Percentiles rank a stretch among this genome's conserved stretches.
Conservation (phyloP, 2,113 vertebrate genomes). For the Eudorcas thomsonii region DNA sequence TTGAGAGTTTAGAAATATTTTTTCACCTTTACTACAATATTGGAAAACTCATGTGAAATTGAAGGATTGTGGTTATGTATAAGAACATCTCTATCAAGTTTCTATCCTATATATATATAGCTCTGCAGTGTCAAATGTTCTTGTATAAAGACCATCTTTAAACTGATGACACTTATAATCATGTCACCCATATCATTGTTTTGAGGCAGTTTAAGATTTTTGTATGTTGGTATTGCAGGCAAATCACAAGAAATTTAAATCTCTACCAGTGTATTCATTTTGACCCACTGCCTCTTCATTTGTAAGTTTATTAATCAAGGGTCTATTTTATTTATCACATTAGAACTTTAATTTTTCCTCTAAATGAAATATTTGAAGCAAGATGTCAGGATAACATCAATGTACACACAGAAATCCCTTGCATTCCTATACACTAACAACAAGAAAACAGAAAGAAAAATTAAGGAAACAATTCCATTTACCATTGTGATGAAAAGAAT, state of each 20-base stretch:
- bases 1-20: neutral
- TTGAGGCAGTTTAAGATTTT: neutral
- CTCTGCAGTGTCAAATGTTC: neutral
- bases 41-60: neutral
- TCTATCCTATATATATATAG: neutral
- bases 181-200: neutral
- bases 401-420: neutral
- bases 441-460: neutral
- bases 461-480: neutral
- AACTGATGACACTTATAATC: neutral
- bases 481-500: neutral
- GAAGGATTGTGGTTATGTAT: neutral
- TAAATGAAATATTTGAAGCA: neutral
- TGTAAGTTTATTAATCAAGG: neutral
- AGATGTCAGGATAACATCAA: neutral
- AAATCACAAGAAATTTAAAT: neutral
- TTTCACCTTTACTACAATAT: neutral
- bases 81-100: neutral
- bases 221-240: neutral
- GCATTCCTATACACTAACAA: neutral
- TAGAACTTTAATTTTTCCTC: neutral
- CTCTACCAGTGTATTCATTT: neutral
- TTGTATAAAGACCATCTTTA: neutral
- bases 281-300: neutral
- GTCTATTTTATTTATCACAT: neutral